Evolutionary conservation across 2,888 invertebrate species (phyloP).

Genomic region (Tiliacea aurago): DNA sequence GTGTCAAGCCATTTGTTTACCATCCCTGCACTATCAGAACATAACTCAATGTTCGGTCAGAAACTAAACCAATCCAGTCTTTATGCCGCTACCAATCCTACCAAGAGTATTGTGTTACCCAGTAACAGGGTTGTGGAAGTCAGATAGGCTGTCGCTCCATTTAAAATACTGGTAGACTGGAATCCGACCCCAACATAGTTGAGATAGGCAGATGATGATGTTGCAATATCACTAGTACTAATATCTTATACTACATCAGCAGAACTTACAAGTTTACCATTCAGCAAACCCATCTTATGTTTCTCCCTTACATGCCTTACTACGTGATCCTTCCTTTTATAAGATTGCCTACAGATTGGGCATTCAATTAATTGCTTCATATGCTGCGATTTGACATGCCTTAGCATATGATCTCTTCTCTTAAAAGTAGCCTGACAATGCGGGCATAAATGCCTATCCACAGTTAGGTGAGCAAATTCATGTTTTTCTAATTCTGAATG

Average conservation of each 20-base stretch:
- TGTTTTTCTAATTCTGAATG: slow-evolving; percentile 70
- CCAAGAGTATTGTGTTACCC: background rate
- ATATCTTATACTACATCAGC: slow-evolving; percentile 61
- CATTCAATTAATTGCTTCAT: slow-evolving; percentile 72
- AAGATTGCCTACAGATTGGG: slow-evolving; percentile 74
- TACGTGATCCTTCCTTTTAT: slow-evolving; percentile 80
- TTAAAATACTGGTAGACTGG: background rate
- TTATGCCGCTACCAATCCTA: background rate
- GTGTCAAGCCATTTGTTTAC: background rate
- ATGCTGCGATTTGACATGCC: slow-evolving; percentile 78
- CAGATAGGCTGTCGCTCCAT: background rate
- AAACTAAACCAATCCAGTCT: background rate
- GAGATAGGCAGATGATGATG: background rate
- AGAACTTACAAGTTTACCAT: slow-evolving; percentile 71
- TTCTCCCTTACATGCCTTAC: slow-evolving; percentile 78
- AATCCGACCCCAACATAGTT: background rate
- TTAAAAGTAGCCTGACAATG: slow-evolving; percentile 77
- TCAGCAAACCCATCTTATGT: slow-evolving; percentile 74
- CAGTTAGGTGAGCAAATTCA: slow-evolving; percentile 70
- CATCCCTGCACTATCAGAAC: background rate
- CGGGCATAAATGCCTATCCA: slow-evolving; percentile 71
- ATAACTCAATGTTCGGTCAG: background rate
- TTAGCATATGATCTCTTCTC: slow-evolving; percentile 78
- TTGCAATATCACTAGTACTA: background rate
- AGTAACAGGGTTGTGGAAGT: background rate